Conservation (phyloP, 2,888 invertebrate species). For the Emmelina monodactyla region DNA sequence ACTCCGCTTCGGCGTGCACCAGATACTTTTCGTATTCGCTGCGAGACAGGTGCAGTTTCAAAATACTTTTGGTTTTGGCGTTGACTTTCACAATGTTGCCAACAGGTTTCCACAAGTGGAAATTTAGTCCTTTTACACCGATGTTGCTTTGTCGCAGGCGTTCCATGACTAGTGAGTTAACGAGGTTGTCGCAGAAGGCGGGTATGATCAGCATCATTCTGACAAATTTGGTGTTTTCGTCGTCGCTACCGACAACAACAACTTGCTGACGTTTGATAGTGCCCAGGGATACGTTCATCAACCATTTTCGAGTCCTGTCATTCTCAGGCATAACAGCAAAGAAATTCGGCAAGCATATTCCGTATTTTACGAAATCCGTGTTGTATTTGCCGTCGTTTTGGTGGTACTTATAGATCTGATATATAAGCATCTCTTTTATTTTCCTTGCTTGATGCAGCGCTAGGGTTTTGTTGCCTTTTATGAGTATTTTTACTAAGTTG, state of each 20-base stretch:
- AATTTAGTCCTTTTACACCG: constrained; percentile 39
- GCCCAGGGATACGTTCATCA: constrained; percentile 31
- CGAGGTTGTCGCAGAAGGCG: constrained; percentile 8
- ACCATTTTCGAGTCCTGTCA: constrained; percentile 35
- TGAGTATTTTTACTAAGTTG: constrained; percentile 30
- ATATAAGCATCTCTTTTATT: constrained; percentile 41
- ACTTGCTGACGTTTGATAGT: constrained; percentile 27
- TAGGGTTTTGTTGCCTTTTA: constrained; percentile 33
- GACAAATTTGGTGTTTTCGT: constrained; percentile 26
- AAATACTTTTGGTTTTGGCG: no score
- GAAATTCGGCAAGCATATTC: constrained; percentile 33
- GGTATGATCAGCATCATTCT: constrained; percentile 24
- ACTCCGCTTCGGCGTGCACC: constrained; percentile 23
- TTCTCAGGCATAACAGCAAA: constrained; percentile 44
- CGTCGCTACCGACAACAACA: constrained; percentile 29
- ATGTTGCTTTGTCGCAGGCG: constrained; percentile 34
- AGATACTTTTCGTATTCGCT: background rate
- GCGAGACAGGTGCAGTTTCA: no score
- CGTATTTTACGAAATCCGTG: constrained; percentile 44
- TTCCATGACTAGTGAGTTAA: constrained; percentile 22
- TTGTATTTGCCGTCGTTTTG: constrained; percentile 23
- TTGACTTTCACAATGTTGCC: background rate
- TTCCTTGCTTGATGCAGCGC: constrained; percentile 29
- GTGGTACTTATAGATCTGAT: constrained; percentile 37
- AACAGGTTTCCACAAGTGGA: constrained; percentile 32